Base-by-base conservation (phyloP, 2,888 invertebrate species). In the Acheta domesticus region DNA sequence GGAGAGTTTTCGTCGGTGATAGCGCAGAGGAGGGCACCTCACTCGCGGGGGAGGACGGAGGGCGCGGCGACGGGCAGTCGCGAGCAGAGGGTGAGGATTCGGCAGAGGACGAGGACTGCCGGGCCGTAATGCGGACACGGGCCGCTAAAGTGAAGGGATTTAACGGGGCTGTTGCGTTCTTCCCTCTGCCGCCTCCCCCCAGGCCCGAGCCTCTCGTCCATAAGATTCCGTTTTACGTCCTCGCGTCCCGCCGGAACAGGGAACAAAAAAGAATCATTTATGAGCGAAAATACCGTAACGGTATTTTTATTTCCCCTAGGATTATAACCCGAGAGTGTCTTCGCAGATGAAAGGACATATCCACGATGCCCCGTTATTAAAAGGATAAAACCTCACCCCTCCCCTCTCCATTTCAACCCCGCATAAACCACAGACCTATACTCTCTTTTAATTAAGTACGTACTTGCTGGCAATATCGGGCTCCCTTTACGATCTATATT, bases 191-290 rank as follows among this genome's bases (percentile, higher is more conserved):
- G 16, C 16, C n/a, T 4, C n/a, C n/a, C 11, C 62, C 62, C 62
- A 11, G 4, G n/a, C 8, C 16, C 5, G 36, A 36, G 36, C 4
- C 36, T 36, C 36, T 36, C 36, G 14, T 62, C 62, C 62, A 62
- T 62, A 62, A 62, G 62, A 62, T 62, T 62, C 14, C 62, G 62
- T 62, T 62, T 62, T 62, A 62, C 62, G 62, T 62, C 62, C 62
- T 62, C 62, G 62, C 62, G 14, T 62, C 16, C 62, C 62, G 62
- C n/a, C 14, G 16, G 14, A 62, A 19, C 4, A 16, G 62, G 62
- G 62, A n/a, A 62, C 62, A n/a, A 62, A 62, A 62, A 62, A 62
- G 62, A 62, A 62, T 62, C 62, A 62, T 62, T 62, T 62, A 62
- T 62, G 62, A 62, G 62, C 62, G 62, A 62, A 62, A 62, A 62